Evolutionary conservation across 2,113 vertebrate species (phyloP), one percentile per base, ranked within the genome.

Genomic region (Sphyrna mokarran): DNA sequence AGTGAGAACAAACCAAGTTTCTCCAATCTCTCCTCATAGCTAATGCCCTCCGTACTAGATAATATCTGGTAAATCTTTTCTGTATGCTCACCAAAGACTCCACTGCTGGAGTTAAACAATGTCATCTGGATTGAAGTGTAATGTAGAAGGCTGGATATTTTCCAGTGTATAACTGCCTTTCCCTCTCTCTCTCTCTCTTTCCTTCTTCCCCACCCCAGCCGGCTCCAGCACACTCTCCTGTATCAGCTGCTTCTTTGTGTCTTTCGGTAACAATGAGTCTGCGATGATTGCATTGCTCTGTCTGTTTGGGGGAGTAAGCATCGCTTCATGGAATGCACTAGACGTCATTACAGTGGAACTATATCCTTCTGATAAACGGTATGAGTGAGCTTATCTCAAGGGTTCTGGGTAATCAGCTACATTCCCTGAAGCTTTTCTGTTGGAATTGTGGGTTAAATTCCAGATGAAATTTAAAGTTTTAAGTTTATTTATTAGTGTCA

Each of bases 281-380:
- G 99, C 99, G 97, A 99, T 99, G 99, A 99, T 99, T 0, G 99
- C 99, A 0, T 97, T 99, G 96, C 99, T 99, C 96, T 99, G 99
- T 97, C 98, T 99, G 96, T 99, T 99, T 0, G 99, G 99, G 0
- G 99, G 99, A 0, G 99, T 99, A 97, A 99, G 98, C 98, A 99
- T 99, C n/a, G 99, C 99, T 69, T 99, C 99, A 93, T 99, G 99
- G 99, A 99, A 99, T 0, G 97, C 99, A 7, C 98, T 99, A 95
- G 98, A 99, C 0, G 99, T 99, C 96, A 97, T 99, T 96, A 99
- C 99, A 0, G 99, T 99, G 0, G 99, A 99, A 97, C 98, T 99
- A 26, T 99, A 99, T 96, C 99, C 99, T 29, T 99, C 99, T 0
- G 98, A 99, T 96, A 99, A 98, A 97, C 98, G 99, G 99, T 99